Conservation (phyloP, 2,113 vertebrate genomes). For the Cynopterus brachyotis region DNA sequence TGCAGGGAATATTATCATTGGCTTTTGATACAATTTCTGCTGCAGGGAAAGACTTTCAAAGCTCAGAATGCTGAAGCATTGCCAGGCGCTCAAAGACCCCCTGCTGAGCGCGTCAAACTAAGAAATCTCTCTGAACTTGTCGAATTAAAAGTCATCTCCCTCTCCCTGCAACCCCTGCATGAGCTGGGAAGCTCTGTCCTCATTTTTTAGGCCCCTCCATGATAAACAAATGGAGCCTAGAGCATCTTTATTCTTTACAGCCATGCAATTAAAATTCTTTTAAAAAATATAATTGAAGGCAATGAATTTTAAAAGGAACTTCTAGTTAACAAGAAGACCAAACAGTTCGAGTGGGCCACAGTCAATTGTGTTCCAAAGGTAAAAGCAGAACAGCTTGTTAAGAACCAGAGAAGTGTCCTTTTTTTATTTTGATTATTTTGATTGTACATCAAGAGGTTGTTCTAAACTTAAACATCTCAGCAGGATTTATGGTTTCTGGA, state of each 20-base stretch:
- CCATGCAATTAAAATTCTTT: conserved; percentile 89
- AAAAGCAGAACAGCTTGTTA: conserved; percentile 83
- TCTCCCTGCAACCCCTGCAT: conserved; percentile 91
- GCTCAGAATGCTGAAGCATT: conserved; percentile 90
- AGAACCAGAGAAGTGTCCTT: conserved; percentile 68
- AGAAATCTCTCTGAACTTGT: conserved; percentile 97
- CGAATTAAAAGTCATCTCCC: conserved; percentile 96
- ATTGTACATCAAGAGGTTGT: conserved; percentile 84
- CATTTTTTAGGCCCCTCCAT: conserved; percentile 85
- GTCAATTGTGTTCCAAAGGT: conserved; percentile 82
- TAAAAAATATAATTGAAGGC: conserved; percentile 86
- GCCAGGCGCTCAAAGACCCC: conserved; percentile 95
- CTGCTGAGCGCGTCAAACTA: conserved; percentile 93
- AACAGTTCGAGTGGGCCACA: conserved; percentile 79
- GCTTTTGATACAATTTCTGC: conserved; percentile 96
- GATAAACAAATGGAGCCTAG: conserved; percentile 90
- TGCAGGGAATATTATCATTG: conserved; percentile 94
- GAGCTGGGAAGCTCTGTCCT: conserved; percentile 91
- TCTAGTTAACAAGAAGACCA: conserved; percentile 80
- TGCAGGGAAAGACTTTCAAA: conserved; percentile 97
- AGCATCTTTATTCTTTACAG: conserved; percentile 89
- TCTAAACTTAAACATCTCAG: conserved; percentile 85
- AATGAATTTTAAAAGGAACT: conserved; percentile 85
- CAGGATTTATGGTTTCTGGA: conserved; percentile 82
- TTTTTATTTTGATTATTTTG: conserved; percentile 77